Percentiles rank a stretch among this genome's conserved stretches.
Conservation (phyloP, 1,140 invertebrate species). For the Pomacea maculata region DNA sequence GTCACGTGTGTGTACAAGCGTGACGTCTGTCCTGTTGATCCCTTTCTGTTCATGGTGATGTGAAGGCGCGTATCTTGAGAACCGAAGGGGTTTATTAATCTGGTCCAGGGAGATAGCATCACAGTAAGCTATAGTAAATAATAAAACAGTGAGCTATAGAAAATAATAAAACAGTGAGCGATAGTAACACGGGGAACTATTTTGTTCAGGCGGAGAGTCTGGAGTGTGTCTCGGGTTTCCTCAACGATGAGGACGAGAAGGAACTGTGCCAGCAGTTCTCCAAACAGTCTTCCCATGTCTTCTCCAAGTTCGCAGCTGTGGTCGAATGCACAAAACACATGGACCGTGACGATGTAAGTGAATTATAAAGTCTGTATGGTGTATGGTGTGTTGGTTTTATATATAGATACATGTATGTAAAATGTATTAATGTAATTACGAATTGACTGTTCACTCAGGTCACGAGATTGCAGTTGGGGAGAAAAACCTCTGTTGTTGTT, state of each 20-base stretch:
- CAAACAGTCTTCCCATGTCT: slow-evolving; percentile 18
- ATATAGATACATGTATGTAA: too few relatives aligned
- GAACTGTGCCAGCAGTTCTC: slow-evolving; percentile 23
- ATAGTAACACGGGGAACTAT: neutral
- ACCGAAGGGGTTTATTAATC: too few relatives aligned
- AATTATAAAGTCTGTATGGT: slow-evolving; percentile 3
- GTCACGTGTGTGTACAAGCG: neutral
- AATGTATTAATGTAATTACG: too few relatives aligned
- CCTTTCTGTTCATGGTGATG: too few relatives aligned
- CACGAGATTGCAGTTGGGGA: too few relatives aligned
- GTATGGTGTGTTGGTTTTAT: neutral
- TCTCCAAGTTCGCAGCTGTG: slow-evolving; percentile 18
- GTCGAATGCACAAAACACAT: slow-evolving; percentile 19
- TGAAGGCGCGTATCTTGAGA: too few relatives aligned
- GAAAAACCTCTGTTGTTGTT: too few relatives aligned
- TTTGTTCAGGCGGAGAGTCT: slow-evolving; percentile 21
- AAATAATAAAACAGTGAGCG: too few relatives aligned
- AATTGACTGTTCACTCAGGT: too few relatives aligned
- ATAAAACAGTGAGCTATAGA: too few relatives aligned
- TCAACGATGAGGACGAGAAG: slow-evolving; percentile 22
- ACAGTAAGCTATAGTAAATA: too few relatives aligned
- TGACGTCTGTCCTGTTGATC: neutral
- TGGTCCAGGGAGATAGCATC: too few relatives aligned
- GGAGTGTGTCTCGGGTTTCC: slow-evolving; percentile 25
- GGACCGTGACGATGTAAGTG: slow-evolving; percentile 19